A percentile compares a stretch with the other conserved stretches of the same genome.
These are phyloP conservation scores for Gymnoscopelus braueri DNA, from an alignment of 2,797 vertebrate species.

Conservation along the genomic window DNA sequence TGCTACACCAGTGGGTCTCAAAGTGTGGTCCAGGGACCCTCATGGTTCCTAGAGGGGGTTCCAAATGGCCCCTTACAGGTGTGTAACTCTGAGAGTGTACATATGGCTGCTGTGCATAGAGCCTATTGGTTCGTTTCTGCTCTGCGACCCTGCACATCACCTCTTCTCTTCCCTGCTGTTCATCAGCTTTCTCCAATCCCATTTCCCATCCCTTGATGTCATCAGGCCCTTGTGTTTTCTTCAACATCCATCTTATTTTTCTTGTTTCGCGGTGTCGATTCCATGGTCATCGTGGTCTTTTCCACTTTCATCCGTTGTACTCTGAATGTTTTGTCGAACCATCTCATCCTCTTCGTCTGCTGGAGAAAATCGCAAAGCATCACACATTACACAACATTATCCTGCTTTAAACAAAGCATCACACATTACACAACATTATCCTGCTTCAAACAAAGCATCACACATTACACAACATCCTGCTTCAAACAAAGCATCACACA, in stretches of 20 bases:
- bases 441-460: background rate
- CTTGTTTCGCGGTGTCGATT: conserved; percentile 30
- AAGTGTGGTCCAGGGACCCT: too few species aligned
- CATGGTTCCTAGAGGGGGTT: too few species aligned
- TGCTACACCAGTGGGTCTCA: too few species aligned
- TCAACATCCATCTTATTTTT: conserved; percentile 45
- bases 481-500: background rate
- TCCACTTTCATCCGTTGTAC: conserved; percentile 34
- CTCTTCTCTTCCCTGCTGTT: conserved; percentile 17
- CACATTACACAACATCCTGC: background rate
- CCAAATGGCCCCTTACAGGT: too few species aligned
- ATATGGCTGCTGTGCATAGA: too few species aligned
- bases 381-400: background rate
- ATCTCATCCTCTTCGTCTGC: conserved; percentile 33
- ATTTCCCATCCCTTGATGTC: conserved; percentile 26
- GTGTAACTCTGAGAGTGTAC: too few species aligned
- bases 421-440: background rate
- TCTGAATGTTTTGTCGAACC: conserved; percentile 35
- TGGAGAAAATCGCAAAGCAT: conserved; percentile 29
- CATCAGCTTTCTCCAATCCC: conserved; percentile 20
- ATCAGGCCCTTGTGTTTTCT: conserved; percentile 46
- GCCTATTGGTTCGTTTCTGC: conserved; percentile 40
- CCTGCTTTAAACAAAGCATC: background rate
- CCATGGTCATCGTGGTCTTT: conserved; percentile 11
- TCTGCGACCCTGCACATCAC: conserved; percentile 34